These are phyloP conservation scores for Trichosurus vulpecula DNA, from an alignment of 2,797 vertebrate genomes.

Conservation along the genomic window DNA sequence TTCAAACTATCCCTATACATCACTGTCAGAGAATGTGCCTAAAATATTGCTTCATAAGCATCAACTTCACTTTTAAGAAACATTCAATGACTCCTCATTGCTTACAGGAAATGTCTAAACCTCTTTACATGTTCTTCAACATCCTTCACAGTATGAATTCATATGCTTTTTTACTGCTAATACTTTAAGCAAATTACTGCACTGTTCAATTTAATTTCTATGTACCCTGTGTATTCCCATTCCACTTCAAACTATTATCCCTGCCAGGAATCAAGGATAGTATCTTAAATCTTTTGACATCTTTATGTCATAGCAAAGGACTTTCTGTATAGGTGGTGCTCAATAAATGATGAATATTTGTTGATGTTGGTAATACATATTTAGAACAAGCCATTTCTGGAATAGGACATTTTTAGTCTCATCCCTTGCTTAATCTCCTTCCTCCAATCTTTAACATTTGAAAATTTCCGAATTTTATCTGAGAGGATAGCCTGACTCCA, in stretches of 20 bases:
- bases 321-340: constrained; percentile 1
- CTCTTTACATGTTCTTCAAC: background rate
- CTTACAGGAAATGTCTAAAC: background rate
- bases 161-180: background rate
- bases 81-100: background rate
- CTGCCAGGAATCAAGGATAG: background rate
- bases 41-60: background rate
- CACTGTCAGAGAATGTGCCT: background rate
- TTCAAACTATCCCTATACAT: background rate
- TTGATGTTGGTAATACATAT: background rate
- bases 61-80: background rate
- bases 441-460: constrained; percentile 48
- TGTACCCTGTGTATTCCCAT: background rate
- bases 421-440: constrained; percentile 15
- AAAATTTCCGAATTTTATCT: constrained; percentile 43
- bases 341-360: constrained; percentile 26
- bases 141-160: background rate
- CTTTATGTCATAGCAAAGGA: constrained; percentile 22
- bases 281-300: background rate
- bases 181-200: background rate
- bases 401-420: constrained; percentile 38
- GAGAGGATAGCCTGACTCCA: constrained; percentile 24
- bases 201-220: background rate
- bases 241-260: background rate
- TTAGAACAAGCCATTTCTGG: background rate